Evolutionary conservation across 2,113 vertebrate genomes (phyloP).

Genomic region (Poeciliopsis retropinna): DNA sequence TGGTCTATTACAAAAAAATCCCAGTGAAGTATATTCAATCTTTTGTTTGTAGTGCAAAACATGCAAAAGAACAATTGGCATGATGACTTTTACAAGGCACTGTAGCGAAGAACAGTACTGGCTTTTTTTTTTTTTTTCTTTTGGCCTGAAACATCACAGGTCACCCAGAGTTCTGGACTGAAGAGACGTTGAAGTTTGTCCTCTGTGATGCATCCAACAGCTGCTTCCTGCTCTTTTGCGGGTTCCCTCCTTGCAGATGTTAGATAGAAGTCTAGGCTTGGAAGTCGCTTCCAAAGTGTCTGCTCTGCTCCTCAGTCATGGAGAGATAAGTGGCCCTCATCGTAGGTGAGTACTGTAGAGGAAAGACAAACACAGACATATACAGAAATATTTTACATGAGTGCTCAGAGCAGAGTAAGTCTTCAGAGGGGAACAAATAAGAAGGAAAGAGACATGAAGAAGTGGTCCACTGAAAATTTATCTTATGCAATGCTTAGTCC

Average conservation of each 20-base stretch:
- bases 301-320: conserved; percentile 87
- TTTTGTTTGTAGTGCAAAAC: background rate
- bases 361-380: conserved; percentile 44
- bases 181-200: conserved; percentile 20
- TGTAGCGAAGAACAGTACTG: background rate
- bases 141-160: conserved; percentile 14
- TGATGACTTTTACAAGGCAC: background rate
- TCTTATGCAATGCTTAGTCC: background rate
- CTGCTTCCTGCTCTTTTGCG: conserved; percentile 4
- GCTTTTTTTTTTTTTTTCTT: background rate
- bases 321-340: conserved; percentile 96
- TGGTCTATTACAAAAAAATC: background rate
- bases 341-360: conserved; percentile 91
- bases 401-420: background rate
- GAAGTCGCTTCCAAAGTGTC: conserved; percentile 85
- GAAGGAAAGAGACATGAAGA: conserved; percentile 9
- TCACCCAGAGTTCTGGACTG: conserved; percentile 6
- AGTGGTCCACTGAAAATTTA: conserved; percentile 22
- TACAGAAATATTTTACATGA: conserved; percentile 8
- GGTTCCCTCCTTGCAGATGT: conserved; percentile 16
- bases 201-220: conserved; percentile 8
- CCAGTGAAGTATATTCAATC: background rate
- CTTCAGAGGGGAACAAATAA: background rate
- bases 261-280: conserved; percentile 78
- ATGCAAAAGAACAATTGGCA: background rate